Base-by-base conservation (phyloP, 2,888 invertebrate species). In the Euplexia lucipara region DNA sequence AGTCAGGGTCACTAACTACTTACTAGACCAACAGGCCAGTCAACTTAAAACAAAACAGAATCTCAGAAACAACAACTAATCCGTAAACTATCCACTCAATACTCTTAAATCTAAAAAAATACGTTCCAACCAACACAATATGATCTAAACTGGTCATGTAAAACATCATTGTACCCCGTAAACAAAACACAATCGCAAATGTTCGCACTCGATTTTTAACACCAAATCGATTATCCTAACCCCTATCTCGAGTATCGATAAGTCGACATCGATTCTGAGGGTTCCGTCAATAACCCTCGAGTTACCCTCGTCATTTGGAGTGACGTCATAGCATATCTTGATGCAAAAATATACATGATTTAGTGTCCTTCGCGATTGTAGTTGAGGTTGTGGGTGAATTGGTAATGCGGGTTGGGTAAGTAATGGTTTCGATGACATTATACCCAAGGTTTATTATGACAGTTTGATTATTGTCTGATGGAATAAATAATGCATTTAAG, bases 331-430 rank as follows among this genome's bases (percentile, higher is more conserved):
- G 66, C 64, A 56, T 70, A 81, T 79, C 77, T 70, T 41, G 66
- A 75, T 65, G 65, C 67, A 70, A 81, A 75, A 79, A 70, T 70
- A 70, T 80, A 73, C 70, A 76, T 76, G 73, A 74, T 76, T 74
- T 63, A 54, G 53, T 79, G 49, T 79, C 68, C 58, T 45, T 12
- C 41, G 34, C 52, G 60, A 61, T 61, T 45, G 61, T 58, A 37
- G 8, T 26, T 10, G 35, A 32, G 51, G 47, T 35, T 20, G 18
- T 7, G 51, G 14, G 12, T 30, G 68, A 76, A 57, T 65, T 64
- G 52, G 30, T 73, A 58, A 70, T 73, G 41, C 22, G 10, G 39
- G 39, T 34, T 7, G 22, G 14, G 18, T 48, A 53, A 48, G 7
- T 39, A 34, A 58, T 54, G 10, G 42, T 45, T 20, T n/a, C 4